Percentiles rank a stretch among this genome's conserved stretches.
These are phyloP conservation scores for Sesia apiformis DNA, from an alignment of 2,888 invertebrate genomes.

Conservation along the genomic window DNA sequence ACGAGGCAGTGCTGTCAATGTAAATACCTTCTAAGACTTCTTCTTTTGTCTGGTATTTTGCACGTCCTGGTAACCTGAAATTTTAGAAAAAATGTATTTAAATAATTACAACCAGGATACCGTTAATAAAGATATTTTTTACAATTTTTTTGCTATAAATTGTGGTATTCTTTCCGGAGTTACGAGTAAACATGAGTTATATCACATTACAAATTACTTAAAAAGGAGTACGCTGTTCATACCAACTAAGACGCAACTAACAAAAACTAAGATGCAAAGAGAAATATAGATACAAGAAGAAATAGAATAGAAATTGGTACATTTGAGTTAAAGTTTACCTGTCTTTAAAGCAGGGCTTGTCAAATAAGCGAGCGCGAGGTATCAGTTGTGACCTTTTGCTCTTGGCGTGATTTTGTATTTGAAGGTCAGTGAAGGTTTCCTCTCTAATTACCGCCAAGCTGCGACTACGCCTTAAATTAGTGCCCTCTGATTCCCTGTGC, in stretches of 20 bases:
- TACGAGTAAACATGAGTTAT: too few species aligned
- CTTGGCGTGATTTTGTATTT: constrained; percentile 77
- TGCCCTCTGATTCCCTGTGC: constrained; percentile 63
- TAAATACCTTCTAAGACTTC: constrained; percentile 68
- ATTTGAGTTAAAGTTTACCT: constrained; percentile 60
- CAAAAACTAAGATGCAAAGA: too few species aligned
- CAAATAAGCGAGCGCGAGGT: constrained; percentile 85
- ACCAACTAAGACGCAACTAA: too few species aligned
- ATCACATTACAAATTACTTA: too few species aligned
- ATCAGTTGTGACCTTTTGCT: constrained; percentile 84
- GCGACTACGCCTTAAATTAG: constrained; percentile 78
- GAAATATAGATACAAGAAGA: too few species aligned
- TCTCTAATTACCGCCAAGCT: constrained; percentile 86
- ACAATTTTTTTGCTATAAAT: too few species aligned
- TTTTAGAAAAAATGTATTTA: not conserved
- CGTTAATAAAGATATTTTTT: too few species aligned
- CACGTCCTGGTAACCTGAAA: constrained; percentile 65
- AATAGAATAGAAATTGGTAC: too few species aligned
- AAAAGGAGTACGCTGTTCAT: too few species aligned
- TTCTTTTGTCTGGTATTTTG: constrained; percentile 68
- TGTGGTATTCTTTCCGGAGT: too few species aligned
- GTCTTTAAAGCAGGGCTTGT: constrained; percentile 83
- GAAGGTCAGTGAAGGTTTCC: constrained; percentile 82
- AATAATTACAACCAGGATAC: too few species aligned
- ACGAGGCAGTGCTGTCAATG: constrained; percentile 67